phyloP scores from a whole-genome alignment of 2,797 vertebrate genomes.

The Valencia hispanica region DNA sequence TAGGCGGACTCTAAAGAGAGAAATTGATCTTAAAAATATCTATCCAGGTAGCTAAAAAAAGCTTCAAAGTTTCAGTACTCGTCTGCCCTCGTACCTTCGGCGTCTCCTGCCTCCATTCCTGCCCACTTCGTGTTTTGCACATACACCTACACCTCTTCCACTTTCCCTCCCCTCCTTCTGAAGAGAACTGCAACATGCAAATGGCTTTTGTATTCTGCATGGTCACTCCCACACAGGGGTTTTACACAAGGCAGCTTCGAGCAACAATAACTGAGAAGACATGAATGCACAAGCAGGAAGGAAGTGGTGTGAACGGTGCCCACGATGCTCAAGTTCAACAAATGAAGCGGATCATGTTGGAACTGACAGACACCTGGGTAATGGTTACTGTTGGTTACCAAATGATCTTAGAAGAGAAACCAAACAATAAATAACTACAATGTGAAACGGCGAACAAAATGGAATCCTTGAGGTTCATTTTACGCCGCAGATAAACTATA shows the following conservation, averaged over 20 bases:
- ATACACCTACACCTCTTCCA: constrained; percentile 6
- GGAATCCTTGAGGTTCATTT: not conserved
- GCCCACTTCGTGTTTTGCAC: not conserved
- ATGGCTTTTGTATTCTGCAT: not conserved
- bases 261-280: not conserved
- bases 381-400: not conserved
- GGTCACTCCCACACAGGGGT: not conserved
- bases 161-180: not conserved
- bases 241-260: not conserved
- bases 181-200: constrained; percentile 3
- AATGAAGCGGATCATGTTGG: not conserved
- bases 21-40: not conserved
- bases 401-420: not conserved
- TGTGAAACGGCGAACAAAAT: no score
- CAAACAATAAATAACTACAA: not conserved
- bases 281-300: not conserved
- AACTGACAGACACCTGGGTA: not conserved
- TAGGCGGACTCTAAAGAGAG: not conserved
- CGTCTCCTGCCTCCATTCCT: not conserved
- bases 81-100: not conserved
- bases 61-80: not conserved
- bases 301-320: not conserved
- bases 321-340: not conserved
- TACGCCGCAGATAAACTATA: not conserved
- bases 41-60: not conserved